These are phyloP conservation scores for Toxostoma redivivum DNA, from an alignment of 2,113 vertebrate genomes.

Conservation along the genomic window DNA sequence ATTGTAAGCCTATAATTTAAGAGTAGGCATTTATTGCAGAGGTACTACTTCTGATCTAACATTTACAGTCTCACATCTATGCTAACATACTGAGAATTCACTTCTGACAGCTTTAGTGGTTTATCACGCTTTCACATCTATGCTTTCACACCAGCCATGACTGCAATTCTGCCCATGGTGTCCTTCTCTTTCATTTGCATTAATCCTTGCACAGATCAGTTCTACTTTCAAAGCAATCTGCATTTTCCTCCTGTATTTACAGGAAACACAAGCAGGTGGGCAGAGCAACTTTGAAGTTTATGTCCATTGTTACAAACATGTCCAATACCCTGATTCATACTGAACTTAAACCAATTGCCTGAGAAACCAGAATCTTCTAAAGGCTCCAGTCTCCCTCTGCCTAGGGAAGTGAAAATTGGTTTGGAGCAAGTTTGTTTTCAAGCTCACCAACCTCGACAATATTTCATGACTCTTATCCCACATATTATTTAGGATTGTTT, in stretches of 20 bases:
- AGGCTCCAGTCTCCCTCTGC: not conserved
- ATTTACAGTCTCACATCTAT: not conserved
- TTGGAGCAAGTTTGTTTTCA: not conserved
- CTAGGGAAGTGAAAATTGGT: not conserved
- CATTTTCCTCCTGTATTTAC: not conserved
- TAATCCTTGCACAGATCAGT: not conserved
- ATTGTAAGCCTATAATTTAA: not conserved
- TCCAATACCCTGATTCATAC: not conserved
- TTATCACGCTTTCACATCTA: not conserved
- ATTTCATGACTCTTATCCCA: not conserved
- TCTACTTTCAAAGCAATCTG: not conserved
- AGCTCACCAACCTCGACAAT: not conserved
- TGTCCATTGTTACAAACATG: not conserved
- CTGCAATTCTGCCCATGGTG: not conserved
- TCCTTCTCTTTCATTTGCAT: not conserved
- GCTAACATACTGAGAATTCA: not conserved
- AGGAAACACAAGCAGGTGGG: not conserved
- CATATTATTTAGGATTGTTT: not conserved
- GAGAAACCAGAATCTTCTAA: not conserved
- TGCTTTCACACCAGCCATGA: not conserved
- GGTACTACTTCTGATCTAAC: not conserved
- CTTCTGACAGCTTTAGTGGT: not conserved
- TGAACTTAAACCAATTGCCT: not conserved
- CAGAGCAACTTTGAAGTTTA: not conserved
- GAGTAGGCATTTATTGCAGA: not conserved